Evolutionary conservation across 2,797 vertebrate species (phyloP), one percentile per base, ranked within the genome.

Genomic region (Pangasius djambal): DNA sequence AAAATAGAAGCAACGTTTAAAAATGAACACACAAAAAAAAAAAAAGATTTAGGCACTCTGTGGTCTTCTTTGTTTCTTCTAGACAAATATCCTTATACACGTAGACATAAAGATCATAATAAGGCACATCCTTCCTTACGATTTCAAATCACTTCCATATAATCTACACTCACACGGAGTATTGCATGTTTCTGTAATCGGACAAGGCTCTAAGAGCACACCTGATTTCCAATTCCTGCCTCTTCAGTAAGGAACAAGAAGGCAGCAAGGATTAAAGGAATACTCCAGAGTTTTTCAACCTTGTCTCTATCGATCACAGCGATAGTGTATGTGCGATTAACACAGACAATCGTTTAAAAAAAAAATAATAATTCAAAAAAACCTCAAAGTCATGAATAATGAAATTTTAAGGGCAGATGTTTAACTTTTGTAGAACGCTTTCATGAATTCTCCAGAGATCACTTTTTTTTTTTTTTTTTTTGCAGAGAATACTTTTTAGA

Each of bases 81-180:
- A 69, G 63, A 70, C 86, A 69, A 55, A 87, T 55, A 44, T 61
- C 65, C 15, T 31, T 70, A 31, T 52, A 75, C 25, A 50, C 1
- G 3, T 1, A 77, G 10, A 77, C n/a, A 37, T 28, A 55, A 74
- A 72, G 72, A 25, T 57, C 20, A 50, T 44, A 13, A 65, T 83
- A 89, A 75, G 77, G 78, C 69, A 77, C 88, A 67, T 83, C 85
- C 67, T 83, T 83, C 77, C 25, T 77, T 44, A 50, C 34, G 4
- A 57, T 20, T 34, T 50, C 63, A 52, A 69, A 34, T 83, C 25
- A 28, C 22, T 79, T 15, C 44, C 12, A 25, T 25, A 67, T 87
- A 6, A 22, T 79, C 16, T 61, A 44, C 55, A 48, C 25, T 22
- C 25, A n/a, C n/a, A 57, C 7, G 3, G 50, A 57, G n/a, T 59